A percentile compares a stretch with the other conserved stretches of the same genome.
phyloP scores from a whole-genome alignment of 2,797 vertebrate species.

The Sus cebifrons region DNA sequence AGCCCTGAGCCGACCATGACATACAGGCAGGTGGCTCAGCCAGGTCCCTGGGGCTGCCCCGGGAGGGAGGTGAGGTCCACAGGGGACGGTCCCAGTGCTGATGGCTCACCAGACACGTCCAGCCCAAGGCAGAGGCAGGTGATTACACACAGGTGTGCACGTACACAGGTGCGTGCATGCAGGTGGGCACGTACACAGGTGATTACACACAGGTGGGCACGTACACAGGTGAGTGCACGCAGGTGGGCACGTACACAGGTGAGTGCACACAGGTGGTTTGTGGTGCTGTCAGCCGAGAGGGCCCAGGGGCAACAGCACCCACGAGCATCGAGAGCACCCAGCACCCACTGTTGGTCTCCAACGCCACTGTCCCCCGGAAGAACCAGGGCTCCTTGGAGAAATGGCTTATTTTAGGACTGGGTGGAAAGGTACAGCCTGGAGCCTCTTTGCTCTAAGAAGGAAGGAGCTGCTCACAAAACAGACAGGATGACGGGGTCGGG shows the following conservation, averaged over 20 bases:
- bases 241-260: too few species aligned
- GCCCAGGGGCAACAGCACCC: background rate
- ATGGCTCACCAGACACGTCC: background rate
- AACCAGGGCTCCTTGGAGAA: background rate
- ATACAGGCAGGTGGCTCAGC: rapidly evolving
- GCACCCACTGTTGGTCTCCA: background rate
- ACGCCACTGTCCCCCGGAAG: rapidly evolving
- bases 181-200: too few species aligned
- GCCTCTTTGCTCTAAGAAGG: rapidly evolving
- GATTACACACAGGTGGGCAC: too few species aligned
- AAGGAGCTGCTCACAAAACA: too few species aligned
- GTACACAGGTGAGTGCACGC: too few species aligned
- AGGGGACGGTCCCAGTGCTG: rapidly evolving
- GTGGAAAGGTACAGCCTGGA: background rate
- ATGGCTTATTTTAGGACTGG: background rate
- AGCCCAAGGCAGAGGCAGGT: background rate
- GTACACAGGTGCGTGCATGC: background rate
- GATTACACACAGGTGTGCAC: rapidly evolving
- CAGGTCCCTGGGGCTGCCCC: background rate
- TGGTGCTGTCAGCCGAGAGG: background rate
- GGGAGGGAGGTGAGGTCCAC: background rate
- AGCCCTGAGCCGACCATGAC: rapidly evolving
- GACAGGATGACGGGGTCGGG: rapidly evolving
- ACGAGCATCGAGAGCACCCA: background rate
- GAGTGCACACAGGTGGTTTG: too few species aligned